Percentiles rank a stretch among this genome's conserved stretches.
Conservation (phyloP, 2,797 vertebrate species). For the Neoniphon sammara region DNA sequence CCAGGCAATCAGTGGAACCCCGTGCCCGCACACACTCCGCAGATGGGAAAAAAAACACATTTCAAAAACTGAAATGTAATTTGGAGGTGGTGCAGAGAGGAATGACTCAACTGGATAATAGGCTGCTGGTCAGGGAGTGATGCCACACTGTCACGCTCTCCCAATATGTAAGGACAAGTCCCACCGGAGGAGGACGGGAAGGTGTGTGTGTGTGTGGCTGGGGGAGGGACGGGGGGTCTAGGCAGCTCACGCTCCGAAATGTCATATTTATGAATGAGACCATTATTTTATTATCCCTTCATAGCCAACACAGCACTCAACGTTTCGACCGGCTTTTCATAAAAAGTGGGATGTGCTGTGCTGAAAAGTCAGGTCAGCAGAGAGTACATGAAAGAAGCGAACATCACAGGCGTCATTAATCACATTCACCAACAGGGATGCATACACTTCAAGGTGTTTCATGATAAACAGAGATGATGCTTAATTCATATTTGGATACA, state of each 20-base stretch:
- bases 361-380: slow-evolving; percentile 55
- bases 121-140: slow-evolving; percentile 53
- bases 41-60: slow-evolving; percentile 33
- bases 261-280: too few species aligned
- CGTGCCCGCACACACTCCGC: slow-evolving; percentile 24
- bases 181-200: slow-evolving; percentile 8
- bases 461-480: slow-evolving; percentile 23
- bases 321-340: too few species aligned
- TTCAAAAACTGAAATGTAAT: slow-evolving; percentile 66
- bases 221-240: too few species aligned
- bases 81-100: slow-evolving; percentile 58
- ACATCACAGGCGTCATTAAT: slow-evolving; percentile 22
- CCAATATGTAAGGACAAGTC: slow-evolving; percentile 22
- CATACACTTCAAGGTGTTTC: background rate
- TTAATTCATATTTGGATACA: slow-evolving; percentile 35
- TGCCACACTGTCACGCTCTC: slow-evolving; percentile 25
- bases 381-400: slow-evolving; percentile 25
- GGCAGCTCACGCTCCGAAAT: too few species aligned
- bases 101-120: slow-evolving; percentile 60
- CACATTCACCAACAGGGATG: slow-evolving; percentile 28
- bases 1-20: slow-evolving; percentile 64
- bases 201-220: background rate
- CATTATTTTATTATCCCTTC: too few species aligned
- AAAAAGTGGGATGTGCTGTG: background rate
- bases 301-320: too few species aligned